Base-by-base conservation (phyloP, 1,140 invertebrate species). In the Papilio xuthus region DNA sequence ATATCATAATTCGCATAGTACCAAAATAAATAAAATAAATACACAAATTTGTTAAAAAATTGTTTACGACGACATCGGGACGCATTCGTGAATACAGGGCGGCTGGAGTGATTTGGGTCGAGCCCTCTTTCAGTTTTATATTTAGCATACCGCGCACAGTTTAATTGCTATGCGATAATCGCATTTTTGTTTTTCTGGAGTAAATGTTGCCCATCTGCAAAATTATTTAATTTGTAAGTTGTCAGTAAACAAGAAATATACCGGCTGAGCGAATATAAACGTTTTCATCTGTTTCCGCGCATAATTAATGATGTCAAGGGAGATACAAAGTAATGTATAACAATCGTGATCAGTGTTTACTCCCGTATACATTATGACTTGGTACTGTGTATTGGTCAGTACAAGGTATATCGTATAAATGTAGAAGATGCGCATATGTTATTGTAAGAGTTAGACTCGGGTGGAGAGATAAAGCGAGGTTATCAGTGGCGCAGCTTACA, bases 101-200 rank as follows among this genome's bases (percentile, higher is more conserved):
- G 69, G 18, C 69, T 41, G 69, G 69, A 70, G 69, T 70, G 69
- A 70, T 70, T 70, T 42, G 69, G 69, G 69, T 70, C 69, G 69
- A 70, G 69, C 28, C 32, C 69, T 70, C 69, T 70, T 41, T 28
- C 37, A 10, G 18, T 7, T 20, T 70, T 70, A 70, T 70, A 41
- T 70, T 70, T 70, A 70, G 69, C 69, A 15, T 13, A 28, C 12
- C 13, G 13, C 67, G 12, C 7, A n/a, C 32, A 69, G 37, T 70
- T 60, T 60, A 10, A 26, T 13, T 26, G 4, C 56, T 9, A 10
- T 60, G 18, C 23, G 56, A 60, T 23, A 60, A 60, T 20, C 56
- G 4, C 2, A 13, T n/a, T 20, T 2, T 53, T 26, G 10, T 26
- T 26, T 26, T 23, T 60, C 23, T 60, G 9, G 18, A n/a, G 50